These are phyloP conservation scores for Sceliomorpha sp. DNA, from an alignment of 2,888 invertebrate genomes.

Conservation along the genomic window DNA sequence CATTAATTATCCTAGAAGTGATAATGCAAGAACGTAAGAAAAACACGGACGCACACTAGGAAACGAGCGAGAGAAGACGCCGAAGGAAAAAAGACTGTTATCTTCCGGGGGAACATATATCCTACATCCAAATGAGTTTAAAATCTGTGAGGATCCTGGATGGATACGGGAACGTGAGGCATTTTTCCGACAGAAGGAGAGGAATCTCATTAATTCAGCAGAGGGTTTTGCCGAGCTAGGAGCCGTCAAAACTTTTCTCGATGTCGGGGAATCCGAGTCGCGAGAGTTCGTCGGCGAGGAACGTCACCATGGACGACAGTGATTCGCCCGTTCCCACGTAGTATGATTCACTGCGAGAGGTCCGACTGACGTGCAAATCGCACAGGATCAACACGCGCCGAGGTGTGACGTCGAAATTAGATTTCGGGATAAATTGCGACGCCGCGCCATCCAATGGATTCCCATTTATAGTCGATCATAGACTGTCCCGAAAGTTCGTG, in stretches of 20 bases:
- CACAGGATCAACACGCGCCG: slow-evolving; percentile 45
- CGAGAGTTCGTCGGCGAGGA: slow-evolving; percentile 57
- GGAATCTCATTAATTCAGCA: slow-evolving; percentile 76
- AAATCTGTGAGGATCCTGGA: too few species aligned
- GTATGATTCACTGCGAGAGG: slow-evolving; percentile 37
- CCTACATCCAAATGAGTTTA: too few species aligned
- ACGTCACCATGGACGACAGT: slow-evolving; percentile 51
- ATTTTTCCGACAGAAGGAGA: slow-evolving; percentile 70
- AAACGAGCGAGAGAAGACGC: too few species aligned
- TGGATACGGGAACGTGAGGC: too few species aligned
- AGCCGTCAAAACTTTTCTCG: slow-evolving; percentile 70
- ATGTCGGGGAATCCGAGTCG: slow-evolving; percentile 61
- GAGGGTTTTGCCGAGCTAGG: slow-evolving; percentile 58
- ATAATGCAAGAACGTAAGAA: too few species aligned
- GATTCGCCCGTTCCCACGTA: slow-evolving; percentile 45
- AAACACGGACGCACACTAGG: too few species aligned
- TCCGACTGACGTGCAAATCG: slow-evolving; percentile 52
- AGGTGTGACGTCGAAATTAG: slow-evolving; percentile 53
- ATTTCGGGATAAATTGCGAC: slow-evolving; percentile 51
- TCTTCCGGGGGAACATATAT: too few species aligned
- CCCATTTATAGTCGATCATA: slow-evolving; percentile 55
- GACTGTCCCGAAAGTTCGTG: slow-evolving; percentile 40
- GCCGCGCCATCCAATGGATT: slow-evolving; percentile 46
- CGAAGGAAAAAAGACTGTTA: too few species aligned
- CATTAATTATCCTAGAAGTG: too few species aligned